phyloP scores from a whole-genome alignment of 2,797 vertebrate genomes.

The Bradypodion ventrale region DNA sequence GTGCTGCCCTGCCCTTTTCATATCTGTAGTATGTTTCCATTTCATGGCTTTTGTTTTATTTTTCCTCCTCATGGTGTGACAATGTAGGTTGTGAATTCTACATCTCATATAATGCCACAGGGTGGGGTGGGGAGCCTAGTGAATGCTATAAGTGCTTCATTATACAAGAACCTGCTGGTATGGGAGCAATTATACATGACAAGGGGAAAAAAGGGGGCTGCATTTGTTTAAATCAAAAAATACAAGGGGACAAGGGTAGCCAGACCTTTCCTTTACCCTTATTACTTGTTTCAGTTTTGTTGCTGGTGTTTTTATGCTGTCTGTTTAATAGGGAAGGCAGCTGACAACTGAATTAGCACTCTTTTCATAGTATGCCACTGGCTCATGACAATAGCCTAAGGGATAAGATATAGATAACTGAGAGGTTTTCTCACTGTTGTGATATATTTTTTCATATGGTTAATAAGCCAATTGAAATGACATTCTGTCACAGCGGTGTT shows the following conservation, averaged over 20 bases:
- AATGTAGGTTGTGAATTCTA: constrained; percentile 59
- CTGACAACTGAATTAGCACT: constrained; percentile 89
- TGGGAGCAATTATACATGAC: constrained; percentile 53
- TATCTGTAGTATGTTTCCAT: constrained; percentile 37
- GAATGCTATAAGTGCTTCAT: constrained; percentile 61
- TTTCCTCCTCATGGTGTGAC: constrained; percentile 33
- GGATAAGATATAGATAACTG: constrained; percentile 96
- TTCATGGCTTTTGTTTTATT: constrained; percentile 53
- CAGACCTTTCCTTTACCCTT: constrained; percentile 75
- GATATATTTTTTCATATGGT: constrained; percentile 83
- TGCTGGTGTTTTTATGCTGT: constrained; percentile 64
- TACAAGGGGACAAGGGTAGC: constrained; percentile 72
- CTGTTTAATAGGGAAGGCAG: constrained; percentile 83
- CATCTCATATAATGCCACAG: constrained; percentile 50
- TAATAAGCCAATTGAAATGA: constrained; percentile 94
- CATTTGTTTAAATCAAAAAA: constrained; percentile 65
- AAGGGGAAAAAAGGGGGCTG: constrained; percentile 57
- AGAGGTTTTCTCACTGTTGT: constrained; percentile 82
- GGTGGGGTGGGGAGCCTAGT: constrained; percentile 44
- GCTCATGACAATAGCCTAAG: constrained; percentile 99
- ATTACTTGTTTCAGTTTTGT: constrained; percentile 85
- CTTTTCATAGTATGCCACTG: constrained; percentile 89
- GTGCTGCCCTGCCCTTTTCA: constrained; percentile 36
- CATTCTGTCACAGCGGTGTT: constrained; percentile 88
- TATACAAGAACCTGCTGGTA: constrained; percentile 48